Conservation (phyloP, 2,888 invertebrate genomes). For the Rhagophthalmus giganteus region DNA sequence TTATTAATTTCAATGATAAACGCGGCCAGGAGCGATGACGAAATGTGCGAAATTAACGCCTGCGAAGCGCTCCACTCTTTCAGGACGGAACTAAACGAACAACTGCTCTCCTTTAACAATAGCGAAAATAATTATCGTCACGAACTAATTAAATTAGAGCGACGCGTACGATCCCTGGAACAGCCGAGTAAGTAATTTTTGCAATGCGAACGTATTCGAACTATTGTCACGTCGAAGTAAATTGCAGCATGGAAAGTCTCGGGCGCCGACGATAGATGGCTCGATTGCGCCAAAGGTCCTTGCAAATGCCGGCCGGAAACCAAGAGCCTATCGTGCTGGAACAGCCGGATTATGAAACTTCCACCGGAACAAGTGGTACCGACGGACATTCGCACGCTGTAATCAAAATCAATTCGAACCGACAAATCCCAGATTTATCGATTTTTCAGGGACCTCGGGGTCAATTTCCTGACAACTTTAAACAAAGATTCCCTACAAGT, state of each 20-base stretch:
- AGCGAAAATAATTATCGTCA: constrained; percentile 7
- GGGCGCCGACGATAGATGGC: constrained; percentile 62
- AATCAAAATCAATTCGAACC: constrained; percentile 40
- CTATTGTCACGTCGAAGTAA: too few species aligned
- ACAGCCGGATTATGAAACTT: constrained; percentile 62
- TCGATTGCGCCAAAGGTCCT: constrained; percentile 64
- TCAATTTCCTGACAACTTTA: constrained; percentile 68
- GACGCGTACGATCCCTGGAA: constrained; percentile 68
- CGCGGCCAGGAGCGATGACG: constrained; percentile 38
- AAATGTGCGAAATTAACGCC: constrained; percentile 58
- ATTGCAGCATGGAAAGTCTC: constrained; percentile 70
- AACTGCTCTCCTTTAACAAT: constrained; percentile 6
- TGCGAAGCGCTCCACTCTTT: constrained; percentile 58
- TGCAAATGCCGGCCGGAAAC: constrained; percentile 69
- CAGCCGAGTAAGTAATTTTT: constrained; percentile 62
- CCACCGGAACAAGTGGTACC: constrained; percentile 67
- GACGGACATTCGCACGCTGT: constrained; percentile 67
- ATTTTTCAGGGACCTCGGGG: constrained; percentile 69
- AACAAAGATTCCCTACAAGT: constrained; percentile 71
- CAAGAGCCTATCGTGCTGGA: constrained; percentile 70
- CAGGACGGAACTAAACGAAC: constrained; percentile 1
- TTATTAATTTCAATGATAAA: background rate
- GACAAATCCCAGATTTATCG: too few species aligned
- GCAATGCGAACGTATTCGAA: too few species aligned
- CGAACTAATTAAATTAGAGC: constrained; percentile 61